Evolutionary conservation across 1,140 invertebrate species (phyloP).

Genomic region (Conus betulinus): DNA sequence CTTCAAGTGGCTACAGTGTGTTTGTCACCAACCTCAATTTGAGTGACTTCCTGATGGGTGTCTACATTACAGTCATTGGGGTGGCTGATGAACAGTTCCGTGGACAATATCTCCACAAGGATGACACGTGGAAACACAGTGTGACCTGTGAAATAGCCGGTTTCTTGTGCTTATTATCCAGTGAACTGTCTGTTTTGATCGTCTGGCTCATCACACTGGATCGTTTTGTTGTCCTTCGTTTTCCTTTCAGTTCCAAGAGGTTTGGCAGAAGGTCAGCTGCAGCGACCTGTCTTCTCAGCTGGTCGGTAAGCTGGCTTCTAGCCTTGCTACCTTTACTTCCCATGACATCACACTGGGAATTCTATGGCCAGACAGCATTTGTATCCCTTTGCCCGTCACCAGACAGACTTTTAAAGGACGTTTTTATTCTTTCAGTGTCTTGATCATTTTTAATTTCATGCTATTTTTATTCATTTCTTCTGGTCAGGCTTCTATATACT

Average conservation of each 20-base stretch:
- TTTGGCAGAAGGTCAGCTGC: slow-evolving; percentile 29
- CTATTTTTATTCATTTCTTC: slow-evolving; percentile 44
- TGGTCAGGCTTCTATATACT: slow-evolving; percentile 50
- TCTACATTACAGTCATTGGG: slow-evolving; percentile 65
- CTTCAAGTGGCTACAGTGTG: slow-evolving; percentile 43
- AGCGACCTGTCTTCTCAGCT: background rate
- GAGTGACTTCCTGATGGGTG: slow-evolving; percentile 64
- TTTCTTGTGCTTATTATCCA: slow-evolving; percentile 58
- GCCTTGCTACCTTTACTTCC: slow-evolving; percentile 40
- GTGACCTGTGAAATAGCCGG: slow-evolving; percentile 55
- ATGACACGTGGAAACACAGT: slow-evolving; percentile 56
- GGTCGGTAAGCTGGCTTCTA: slow-evolving; percentile 35
- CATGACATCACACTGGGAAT: slow-evolving; percentile 25
- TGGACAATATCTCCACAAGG: slow-evolving; percentile 56
- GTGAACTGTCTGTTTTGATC: slow-evolving; percentile 57
- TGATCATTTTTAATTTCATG: slow-evolving; percentile 49
- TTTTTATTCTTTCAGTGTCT: slow-evolving; percentile 46
- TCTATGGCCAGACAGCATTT: slow-evolving; percentile 52
- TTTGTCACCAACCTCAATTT: slow-evolving; percentile 55
- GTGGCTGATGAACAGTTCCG: slow-evolving; percentile 56
- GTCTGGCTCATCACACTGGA: slow-evolving; percentile 54
- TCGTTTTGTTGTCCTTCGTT: slow-evolving; percentile 57
- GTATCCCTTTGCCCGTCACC: slow-evolving; percentile 48
- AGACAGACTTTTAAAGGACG: slow-evolving; percentile 27
- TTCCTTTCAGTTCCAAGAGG: slow-evolving; percentile 52